Evolutionary conservation across 2,888 invertebrate genomes (phyloP).

Genomic region (Heliconius charithonia): DNA sequence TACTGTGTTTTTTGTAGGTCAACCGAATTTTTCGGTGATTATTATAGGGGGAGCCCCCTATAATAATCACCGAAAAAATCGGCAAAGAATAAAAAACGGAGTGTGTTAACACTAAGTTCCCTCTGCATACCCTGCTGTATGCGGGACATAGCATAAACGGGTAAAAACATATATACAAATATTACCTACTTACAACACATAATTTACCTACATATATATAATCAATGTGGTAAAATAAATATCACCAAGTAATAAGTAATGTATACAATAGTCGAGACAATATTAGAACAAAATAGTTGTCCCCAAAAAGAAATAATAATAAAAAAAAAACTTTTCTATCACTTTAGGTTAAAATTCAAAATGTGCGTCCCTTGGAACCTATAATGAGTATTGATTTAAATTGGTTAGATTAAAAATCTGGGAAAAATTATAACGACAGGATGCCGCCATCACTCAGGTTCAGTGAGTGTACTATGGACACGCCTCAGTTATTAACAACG

Average conservation of each 20-base stretch:
- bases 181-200: background rate
- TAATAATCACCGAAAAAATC: no score
- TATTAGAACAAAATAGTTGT: background rate
- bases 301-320: slow-evolving; percentile 75
- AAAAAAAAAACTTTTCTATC: slow-evolving; percentile 78
- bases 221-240: background rate
- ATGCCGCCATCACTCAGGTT: slow-evolving; percentile 66
- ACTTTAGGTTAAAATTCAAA: slow-evolving; percentile 73
- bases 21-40: no score
- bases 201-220: background rate
- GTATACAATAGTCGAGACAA: background rate
- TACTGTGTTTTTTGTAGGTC: no score
- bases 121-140: no score
- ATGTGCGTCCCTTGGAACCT: slow-evolving; percentile 80
- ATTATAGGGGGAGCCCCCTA: no score
- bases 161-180: no score
- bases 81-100: no score
- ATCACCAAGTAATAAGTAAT: background rate
- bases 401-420: slow-evolving; percentile 80
- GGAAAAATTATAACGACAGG: slow-evolving; percentile 81
- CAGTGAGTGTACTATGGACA: slow-evolving; percentile 60
- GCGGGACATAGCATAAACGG: no score
- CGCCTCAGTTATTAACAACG: slow-evolving; percentile 32
- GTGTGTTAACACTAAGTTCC: no score
- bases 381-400: slow-evolving; percentile 84